Percentiles rank a stretch among this genome's conserved stretches.
These are phyloP conservation scores for Gerris buenoi DNA, from an alignment of 1,140 invertebrate genomes.

Conservation along the genomic window DNA sequence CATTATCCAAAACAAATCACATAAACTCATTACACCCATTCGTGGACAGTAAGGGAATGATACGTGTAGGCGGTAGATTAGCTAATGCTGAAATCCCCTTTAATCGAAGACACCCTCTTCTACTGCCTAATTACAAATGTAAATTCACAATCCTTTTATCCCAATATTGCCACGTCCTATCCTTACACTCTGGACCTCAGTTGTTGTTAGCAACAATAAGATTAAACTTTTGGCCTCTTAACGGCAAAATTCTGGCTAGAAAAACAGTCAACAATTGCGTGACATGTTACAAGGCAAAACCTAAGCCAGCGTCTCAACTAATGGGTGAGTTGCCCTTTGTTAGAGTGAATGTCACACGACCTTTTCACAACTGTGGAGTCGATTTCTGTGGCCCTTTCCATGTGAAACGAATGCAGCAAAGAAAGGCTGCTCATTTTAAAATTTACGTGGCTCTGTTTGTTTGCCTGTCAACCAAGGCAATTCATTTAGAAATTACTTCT, in stretches of 20 bases:
- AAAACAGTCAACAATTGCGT: slow-evolving; percentile 9
- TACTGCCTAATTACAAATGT: slow-evolving; percentile 20
- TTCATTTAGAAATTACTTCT: slow-evolving; percentile 23
- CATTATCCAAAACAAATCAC: background rate
- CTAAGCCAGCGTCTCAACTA: background rate
- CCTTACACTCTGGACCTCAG: slow-evolving; percentile 24
- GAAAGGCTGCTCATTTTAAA: background rate
- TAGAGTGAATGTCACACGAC: slow-evolving; percentile 8
- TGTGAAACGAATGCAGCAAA: background rate
- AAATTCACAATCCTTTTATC: slow-evolving; percentile 16
- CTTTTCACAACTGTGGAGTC: slow-evolving; percentile 12
- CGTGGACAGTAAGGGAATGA: slow-evolving; percentile 7
- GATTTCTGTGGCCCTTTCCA: slow-evolving; percentile 19
- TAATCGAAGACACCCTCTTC: slow-evolving; percentile 9
- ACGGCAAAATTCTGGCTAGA: slow-evolving; percentile 5
- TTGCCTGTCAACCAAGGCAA: slow-evolving; percentile 21
- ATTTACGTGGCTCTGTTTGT: slow-evolving; percentile 21
- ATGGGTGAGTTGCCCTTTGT: slow-evolving; percentile 16
- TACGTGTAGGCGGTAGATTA: slow-evolving; percentile 15
- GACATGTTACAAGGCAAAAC: slow-evolving; percentile 10
- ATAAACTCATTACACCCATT: slow-evolving; percentile 10
- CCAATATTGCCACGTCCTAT: slow-evolving; percentile 24
- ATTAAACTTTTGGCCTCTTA: slow-evolving; percentile 12
- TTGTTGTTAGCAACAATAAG: slow-evolving; percentile 5
- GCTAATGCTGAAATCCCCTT: slow-evolving; percentile 8